Base-by-base conservation (phyloP, 2,888 invertebrate species). In the Drosophila pseudotakahashii region DNA sequence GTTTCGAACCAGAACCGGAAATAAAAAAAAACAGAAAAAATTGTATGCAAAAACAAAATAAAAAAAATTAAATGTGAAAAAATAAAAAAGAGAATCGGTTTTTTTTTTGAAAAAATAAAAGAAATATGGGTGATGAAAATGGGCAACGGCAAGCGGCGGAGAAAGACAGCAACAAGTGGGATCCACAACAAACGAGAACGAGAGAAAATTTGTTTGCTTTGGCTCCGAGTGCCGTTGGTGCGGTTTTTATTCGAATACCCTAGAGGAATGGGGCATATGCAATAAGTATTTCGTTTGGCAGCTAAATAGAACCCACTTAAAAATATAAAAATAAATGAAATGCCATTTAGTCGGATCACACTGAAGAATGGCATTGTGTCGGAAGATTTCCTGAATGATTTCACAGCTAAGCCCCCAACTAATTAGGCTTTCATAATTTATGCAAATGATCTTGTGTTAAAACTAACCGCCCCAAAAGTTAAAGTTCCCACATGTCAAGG, bases 121-220 rank as follows among this genome's bases (percentile, higher is more conserved):
- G 37, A 37, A 68, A 72, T 62, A 62, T 66, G 68, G 72, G 67
- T 74, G 66, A 78, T 71, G 64, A 57, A 70, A 61, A 74, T 37
- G 48, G 32, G 48, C 53, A 50, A 19, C 14, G 34, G 30, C 68
- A 59, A 16, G 54, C 13, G 32, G 10, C 11, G 13, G n/a, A 45
- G 45, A 48, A 64, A 42, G 19, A 23, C 42, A 42, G 63, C 50
- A 61, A 44, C 52, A 64, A 66, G 64, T 66, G 64, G 64, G 63
- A 26, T 62, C 52, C 63, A 39, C 54, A 58, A 48, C 61, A 68
- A 68, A 71, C 57, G 64, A 51, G 75, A 57, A 75, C 54, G 42
- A 84, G 79, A 79, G 81, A 81, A 79, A 84, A 84, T 81, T 84
- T 76, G 81, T 84, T 77, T 77, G 71, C 55, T 42, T 71, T 69